Evolutionary conservation across 2,113 vertebrate species (phyloP).

Genomic region (Phyllostomus hastatus): DNA sequence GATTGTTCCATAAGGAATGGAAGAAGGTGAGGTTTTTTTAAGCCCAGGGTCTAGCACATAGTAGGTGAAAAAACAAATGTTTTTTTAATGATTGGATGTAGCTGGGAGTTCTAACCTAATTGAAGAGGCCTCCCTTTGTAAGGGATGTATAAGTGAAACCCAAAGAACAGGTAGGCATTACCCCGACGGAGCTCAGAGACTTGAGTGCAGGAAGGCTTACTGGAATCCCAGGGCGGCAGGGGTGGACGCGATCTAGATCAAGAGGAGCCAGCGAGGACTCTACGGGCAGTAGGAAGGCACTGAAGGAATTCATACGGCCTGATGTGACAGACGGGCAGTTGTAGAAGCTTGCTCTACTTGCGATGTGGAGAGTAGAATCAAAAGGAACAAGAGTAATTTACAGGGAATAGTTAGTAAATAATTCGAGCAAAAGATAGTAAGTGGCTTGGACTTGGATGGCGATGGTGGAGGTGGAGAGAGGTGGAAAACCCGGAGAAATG

Average conservation of each 20-base stretch:
- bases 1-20: background rate
- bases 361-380: background rate
- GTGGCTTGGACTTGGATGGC: background rate
- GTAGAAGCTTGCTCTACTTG: constrained; percentile 12
- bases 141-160: constrained; percentile 10
- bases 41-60: background rate
- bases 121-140: constrained; percentile 11
- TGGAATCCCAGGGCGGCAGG: background rate
- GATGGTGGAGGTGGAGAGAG: background rate
- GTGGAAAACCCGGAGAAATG: background rate
- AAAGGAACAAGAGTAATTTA: background rate
- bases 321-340: constrained; percentile 10
- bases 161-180: constrained; percentile 25
- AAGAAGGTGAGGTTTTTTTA: background rate
- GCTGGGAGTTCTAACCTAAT: background rate
- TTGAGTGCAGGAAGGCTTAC: background rate
- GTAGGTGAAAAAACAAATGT: background rate
- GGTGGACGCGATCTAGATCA: background rate
- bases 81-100: constrained; percentile 3
- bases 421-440: background rate
- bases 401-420: constrained; percentile 12
- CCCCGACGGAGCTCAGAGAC: background rate
- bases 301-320: background rate
- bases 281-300: background rate
- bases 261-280: background rate